Evolutionary conservation across 2,888 invertebrate genomes (phyloP), one percentile per base, ranked within the genome.

Genomic region (Tetranychus truncatus): DNA sequence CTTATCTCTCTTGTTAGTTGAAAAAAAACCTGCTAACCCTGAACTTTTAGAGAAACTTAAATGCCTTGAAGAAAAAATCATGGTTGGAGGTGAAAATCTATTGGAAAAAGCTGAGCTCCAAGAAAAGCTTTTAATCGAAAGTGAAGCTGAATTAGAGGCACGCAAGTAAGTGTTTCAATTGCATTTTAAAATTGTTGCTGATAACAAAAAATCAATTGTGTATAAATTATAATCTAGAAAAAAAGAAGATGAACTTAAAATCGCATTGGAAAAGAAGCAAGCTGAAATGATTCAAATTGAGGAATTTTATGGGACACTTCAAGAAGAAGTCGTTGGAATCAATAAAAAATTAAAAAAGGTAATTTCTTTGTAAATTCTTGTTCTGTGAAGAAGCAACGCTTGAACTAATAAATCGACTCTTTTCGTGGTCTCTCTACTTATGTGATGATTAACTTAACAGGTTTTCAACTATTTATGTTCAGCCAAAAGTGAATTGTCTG

Each of bases 31-130:
- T 7, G 55, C 11, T 69, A 45, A 72, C 20, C 89, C 90, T 78
- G 88, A 89, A 74, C 82, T 96, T 6, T 87, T 89, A 76, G 89
- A 91, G 77, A 95, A 95, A 81, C 87, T 99, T 76, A 87, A 89
- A 78, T 89, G 90, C 8, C 87, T 99, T 74, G 95, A 97, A 82
- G 92, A 92, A 79, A 96, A 95, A 83, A 94, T 99, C 75, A 87
- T 99, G 34, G 92, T 97, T 0, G 99, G 99, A 0, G 99, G 99
- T 0, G 97, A 96, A 84, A 99, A 99, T 84, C 86, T 99, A 8
- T 85, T 99, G 78, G 97, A 97, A 82, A 96, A 96, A 82, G 95
- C 95, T 0, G 93, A 96, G 81, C 89, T 91, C 0, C 97, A 99
- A 83, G 90, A 95, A 75, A 86, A 88, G 76, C 85, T 97, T 75